phyloP scores from a whole-genome alignment of 1,140 invertebrate species.

The Pachypsylla venusta region DNA sequence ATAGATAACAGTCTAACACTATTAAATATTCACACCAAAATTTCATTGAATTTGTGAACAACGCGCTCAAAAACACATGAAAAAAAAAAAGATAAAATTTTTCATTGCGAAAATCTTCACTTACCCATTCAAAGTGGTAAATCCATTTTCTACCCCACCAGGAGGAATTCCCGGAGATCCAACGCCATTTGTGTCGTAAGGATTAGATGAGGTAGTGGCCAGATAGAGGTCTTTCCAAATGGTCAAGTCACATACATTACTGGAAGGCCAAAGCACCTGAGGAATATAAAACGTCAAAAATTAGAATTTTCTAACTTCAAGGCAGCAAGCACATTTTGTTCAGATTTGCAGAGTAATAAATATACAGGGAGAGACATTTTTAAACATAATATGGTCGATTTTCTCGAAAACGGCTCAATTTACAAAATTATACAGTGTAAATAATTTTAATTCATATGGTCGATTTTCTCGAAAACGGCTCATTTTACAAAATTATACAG shows the following conservation, averaged over 20 bases:
- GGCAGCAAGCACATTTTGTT: neutral
- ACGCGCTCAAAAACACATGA: no score
- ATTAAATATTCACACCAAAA: no score
- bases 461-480: no score
- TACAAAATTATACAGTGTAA: no score
- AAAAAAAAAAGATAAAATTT: no score
- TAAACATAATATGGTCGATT: no score
- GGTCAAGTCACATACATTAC: conserved; percentile 60
- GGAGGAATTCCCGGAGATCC: neutral
- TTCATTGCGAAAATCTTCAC: no score
- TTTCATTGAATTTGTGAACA: no score
- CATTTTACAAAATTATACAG: no score
- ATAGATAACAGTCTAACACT: no score
- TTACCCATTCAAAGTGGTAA: neutral
- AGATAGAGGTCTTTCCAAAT: conserved; percentile 78
- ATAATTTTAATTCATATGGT: no score
- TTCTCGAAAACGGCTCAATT: no score
- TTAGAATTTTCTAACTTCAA: neutral
- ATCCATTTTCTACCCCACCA: neutral
- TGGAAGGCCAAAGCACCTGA: conserved; percentile 72
- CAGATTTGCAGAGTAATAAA: neutral
- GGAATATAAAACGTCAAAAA: conserved; percentile 19
- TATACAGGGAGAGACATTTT: conserved; percentile 9
- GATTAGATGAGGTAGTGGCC: conserved; percentile 31
- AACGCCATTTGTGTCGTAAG: neutral